phyloP scores from a whole-genome alignment of 2,797 vertebrate genomes.

The Acridotheres tristis region DNA sequence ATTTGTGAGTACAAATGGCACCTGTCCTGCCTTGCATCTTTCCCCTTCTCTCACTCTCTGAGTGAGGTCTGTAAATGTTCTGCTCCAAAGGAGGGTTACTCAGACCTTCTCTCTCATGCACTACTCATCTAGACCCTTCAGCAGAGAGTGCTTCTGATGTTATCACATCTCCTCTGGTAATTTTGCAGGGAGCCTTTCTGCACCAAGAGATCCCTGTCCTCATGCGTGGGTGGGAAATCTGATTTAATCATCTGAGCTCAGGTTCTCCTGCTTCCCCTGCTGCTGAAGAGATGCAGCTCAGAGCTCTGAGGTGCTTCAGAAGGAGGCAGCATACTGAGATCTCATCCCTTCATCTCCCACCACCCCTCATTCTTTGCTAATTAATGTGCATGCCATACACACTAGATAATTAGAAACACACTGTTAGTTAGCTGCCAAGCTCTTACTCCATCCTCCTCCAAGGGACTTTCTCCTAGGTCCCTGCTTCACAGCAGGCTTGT shows the following conservation, averaged over 20 bases:
- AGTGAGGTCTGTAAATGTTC: not conserved
- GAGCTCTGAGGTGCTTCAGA: slow-evolving; percentile 13
- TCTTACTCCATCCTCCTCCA: not conserved
- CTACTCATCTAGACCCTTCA: not conserved
- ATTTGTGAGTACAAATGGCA: not conserved
- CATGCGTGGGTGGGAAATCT: not conserved
- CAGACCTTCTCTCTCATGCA: not conserved
- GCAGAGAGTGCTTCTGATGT: not conserved
- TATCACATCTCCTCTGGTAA: not conserved
- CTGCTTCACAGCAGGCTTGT: not conserved
- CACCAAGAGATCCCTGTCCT: not conserved
- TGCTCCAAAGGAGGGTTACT: not conserved
- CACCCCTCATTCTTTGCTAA: slow-evolving; percentile 29
- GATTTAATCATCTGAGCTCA: not conserved
- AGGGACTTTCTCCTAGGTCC: not conserved
- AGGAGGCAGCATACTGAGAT: not conserved
- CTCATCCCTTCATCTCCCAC: not conserved
- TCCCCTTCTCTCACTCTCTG: not conserved
- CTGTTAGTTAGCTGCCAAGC: slow-evolving; percentile 28
- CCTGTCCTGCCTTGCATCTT: not conserved
- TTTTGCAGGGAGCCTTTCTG: not conserved
- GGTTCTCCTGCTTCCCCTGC: not conserved
- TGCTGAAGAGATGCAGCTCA: not conserved
- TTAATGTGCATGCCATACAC: not conserved
- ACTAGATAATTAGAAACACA: slow-evolving; percentile 29